Conservation (phyloP, 2,888 invertebrate species). For the Aporophyla lueneburgensis region DNA sequence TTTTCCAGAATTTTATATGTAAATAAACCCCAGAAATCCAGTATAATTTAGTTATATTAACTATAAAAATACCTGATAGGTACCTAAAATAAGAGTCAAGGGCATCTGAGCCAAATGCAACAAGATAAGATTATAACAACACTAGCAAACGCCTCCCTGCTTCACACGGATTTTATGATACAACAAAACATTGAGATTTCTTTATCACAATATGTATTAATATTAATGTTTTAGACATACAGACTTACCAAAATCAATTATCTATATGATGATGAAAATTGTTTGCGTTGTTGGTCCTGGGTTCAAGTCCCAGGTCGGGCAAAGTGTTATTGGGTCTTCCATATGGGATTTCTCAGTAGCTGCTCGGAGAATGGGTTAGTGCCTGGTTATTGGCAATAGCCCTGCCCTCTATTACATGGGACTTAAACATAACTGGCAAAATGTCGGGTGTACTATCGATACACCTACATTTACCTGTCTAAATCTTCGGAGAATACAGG, state of each 20-base stretch:
- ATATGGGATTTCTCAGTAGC: too few relatives aligned
- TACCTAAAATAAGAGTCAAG: constrained; percentile 26
- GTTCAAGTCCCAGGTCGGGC: too few relatives aligned
- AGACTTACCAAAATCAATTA: neutral
- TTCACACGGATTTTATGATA: neutral
- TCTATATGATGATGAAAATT: too few relatives aligned
- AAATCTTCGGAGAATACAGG: too few relatives aligned
- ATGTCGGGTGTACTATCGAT: too few relatives aligned
- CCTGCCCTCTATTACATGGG: too few relatives aligned
- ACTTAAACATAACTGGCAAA: too few relatives aligned
- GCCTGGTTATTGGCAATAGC: too few relatives aligned
- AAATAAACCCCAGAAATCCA: constrained; percentile 5
- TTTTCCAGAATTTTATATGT: neutral
- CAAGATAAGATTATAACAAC: constrained; percentile 49
- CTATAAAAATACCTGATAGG: constrained; percentile 7
- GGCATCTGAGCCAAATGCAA: constrained; percentile 42
- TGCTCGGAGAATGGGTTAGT: too few relatives aligned
- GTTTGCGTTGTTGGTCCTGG: too few relatives aligned
- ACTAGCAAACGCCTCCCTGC: neutral
- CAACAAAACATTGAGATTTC: neutral
- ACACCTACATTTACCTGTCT: too few relatives aligned
- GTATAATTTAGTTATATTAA: neutral
- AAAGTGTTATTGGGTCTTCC: too few relatives aligned
- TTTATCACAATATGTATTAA: neutral
- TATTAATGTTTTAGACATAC: neutral